Conservation (phyloP, 2,888 invertebrate genomes). For the Eupithecia pulchellata region DNA sequence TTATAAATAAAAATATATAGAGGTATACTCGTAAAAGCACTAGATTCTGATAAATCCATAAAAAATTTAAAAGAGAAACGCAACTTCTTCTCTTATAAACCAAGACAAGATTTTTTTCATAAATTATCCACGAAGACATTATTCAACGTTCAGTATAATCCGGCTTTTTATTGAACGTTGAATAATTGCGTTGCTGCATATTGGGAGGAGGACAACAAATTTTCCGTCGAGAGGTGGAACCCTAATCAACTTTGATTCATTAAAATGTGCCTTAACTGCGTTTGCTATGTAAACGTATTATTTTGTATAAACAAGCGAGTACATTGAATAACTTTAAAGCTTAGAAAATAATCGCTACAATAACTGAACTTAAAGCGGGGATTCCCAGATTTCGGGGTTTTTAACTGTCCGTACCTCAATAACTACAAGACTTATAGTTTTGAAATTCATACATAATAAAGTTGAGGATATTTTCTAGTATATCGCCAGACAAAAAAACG, state of each 20-base stretch:
- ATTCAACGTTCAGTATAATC: slow-evolving; percentile 12
- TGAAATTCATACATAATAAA: too few species aligned
- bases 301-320: slow-evolving; percentile 45
- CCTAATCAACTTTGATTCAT: slow-evolving; percentile 46
- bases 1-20: too few species aligned
- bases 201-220: slow-evolving; percentile 34
- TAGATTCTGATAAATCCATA: too few species aligned
- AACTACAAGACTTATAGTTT: too few species aligned
- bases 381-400: too few species aligned
- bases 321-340: not conserved
- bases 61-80: too few species aligned
- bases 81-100: too few species aligned
- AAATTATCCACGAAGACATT: slow-evolving; percentile 7
- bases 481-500: too few species aligned
- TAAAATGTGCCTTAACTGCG: slow-evolving; percentile 38
- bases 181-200: not conserved
- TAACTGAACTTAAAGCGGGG: not conserved
- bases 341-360: not conserved
- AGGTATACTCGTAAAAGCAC: too few species aligned
- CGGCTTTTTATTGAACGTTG: slow-evolving; percentile 19
- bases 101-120: too few species aligned
- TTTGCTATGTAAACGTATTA: slow-evolving; percentile 47
- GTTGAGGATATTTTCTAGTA: too few species aligned
- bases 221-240: slow-evolving; percentile 35
- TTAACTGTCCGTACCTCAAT: too few species aligned